These are phyloP conservation scores for Girardia tigrina DNA, from an alignment of 2,888 invertebrate genomes.

Conservation along the genomic window DNA sequence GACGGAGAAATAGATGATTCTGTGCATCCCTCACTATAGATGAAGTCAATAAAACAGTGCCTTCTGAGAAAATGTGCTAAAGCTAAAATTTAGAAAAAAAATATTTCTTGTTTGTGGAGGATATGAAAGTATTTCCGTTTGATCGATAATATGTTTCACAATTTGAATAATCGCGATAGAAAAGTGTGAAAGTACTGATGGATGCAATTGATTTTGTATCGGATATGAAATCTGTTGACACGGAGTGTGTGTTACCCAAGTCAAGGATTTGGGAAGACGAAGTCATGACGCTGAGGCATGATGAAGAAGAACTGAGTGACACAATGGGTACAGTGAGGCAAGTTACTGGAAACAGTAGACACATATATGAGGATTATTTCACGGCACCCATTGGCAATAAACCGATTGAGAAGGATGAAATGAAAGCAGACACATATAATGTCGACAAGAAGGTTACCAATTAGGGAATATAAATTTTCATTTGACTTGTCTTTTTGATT, in stretches of 20 bases:
- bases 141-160: no score
- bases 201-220: not conserved
- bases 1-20: no score
- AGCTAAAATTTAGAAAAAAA: no score
- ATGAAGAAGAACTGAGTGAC: not conserved
- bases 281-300: not conserved
- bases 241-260: not conserved
- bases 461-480: no score
- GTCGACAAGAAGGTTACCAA: no score
- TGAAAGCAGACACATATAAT: not conserved
- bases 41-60: no score
- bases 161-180: no score
- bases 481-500: no score
- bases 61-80: no score
- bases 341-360: not conserved
- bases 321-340: not conserved
- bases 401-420: not conserved
- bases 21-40: no score
- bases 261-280: not conserved
- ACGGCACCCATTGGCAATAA: not conserved
- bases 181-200: not conserved
- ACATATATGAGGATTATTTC: not conserved
- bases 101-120: no score
- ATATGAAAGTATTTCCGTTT: no score
- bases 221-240: not conserved